Evolutionary conservation across 1,140 invertebrate species (phyloP).

Genomic region (Apocrypta bakeri): DNA sequence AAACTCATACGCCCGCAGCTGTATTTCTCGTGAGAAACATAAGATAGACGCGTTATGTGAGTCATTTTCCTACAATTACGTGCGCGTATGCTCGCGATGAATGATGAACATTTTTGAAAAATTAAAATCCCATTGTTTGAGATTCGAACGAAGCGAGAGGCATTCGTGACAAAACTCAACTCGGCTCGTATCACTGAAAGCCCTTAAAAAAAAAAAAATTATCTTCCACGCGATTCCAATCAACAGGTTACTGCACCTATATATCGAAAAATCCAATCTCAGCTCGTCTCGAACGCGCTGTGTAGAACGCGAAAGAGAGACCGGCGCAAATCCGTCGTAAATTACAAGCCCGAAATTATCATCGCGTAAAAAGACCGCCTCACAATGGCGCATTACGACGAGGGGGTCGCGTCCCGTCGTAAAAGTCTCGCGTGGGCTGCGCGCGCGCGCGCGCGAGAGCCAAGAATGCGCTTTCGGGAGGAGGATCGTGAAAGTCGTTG

Average conservation of each 20-base stretch:
- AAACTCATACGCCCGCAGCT: not conserved
- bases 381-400: slow-evolving; percentile 30
- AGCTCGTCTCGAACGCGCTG: not conserved
- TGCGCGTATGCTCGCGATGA: no score
- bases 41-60: not conserved
- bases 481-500: slow-evolving; percentile 17
- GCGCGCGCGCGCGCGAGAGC: no score
- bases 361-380: not conserved
- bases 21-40: not conserved
- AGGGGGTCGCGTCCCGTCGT: slow-evolving; percentile 20
- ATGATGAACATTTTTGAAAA: no score
- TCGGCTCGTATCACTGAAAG: no score
- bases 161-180: no score
- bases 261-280: not conserved
- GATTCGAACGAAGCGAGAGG: no score
- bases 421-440: slow-evolving; percentile 19
- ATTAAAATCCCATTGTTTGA: no score
- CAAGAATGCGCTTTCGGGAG: not conserved
- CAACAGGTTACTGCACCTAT: not conserved
- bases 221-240: no score
- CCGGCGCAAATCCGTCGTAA: slow-evolving; percentile 10
- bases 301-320: no score
- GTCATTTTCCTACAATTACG: not conserved
- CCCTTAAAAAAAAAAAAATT: no score
- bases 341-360: slow-evolving; percentile 24